phyloP scores from a whole-genome alignment of 2,797 vertebrate genomes.

The Lepus oiostolus region DNA sequence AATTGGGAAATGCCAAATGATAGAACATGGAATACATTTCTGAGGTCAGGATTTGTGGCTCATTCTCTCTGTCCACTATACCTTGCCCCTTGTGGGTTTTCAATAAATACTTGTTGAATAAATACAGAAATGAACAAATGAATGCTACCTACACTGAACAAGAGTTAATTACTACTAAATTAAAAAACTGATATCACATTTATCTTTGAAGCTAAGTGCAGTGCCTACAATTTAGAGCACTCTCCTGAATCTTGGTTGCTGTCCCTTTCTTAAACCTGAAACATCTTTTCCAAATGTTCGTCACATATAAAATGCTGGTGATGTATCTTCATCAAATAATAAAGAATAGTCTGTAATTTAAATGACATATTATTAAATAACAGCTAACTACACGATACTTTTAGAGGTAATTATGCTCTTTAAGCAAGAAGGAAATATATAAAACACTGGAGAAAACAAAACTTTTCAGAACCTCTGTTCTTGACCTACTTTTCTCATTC shows the following conservation, averaged over 20 bases:
- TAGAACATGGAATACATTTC: background rate
- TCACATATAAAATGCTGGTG: background rate
- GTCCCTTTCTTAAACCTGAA: background rate
- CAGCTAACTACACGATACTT: background rate
- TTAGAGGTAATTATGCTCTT: background rate
- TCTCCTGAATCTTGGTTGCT: background rate
- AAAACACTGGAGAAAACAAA: background rate
- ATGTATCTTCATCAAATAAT: background rate
- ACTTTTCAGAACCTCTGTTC: background rate
- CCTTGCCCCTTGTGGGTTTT: background rate
- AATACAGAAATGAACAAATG: background rate
- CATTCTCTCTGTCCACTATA: background rate
- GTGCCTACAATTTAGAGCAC: background rate
- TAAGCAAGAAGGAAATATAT: background rate
- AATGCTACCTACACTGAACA: background rate
- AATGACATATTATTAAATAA: background rate
- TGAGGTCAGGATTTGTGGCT: background rate
- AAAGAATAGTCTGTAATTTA: background rate
- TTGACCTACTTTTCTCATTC: background rate
- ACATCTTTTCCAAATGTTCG: background rate
- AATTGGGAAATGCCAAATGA: background rate
- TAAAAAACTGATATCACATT: background rate
- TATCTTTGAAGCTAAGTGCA: background rate
- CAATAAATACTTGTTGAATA: background rate
- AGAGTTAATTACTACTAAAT: background rate